Percentiles rank a stretch among this genome's conserved stretches.
Evolutionary conservation across 2,797 vertebrate genomes (phyloP).

Genomic region (Otolemur crassicaudatus): DNA sequence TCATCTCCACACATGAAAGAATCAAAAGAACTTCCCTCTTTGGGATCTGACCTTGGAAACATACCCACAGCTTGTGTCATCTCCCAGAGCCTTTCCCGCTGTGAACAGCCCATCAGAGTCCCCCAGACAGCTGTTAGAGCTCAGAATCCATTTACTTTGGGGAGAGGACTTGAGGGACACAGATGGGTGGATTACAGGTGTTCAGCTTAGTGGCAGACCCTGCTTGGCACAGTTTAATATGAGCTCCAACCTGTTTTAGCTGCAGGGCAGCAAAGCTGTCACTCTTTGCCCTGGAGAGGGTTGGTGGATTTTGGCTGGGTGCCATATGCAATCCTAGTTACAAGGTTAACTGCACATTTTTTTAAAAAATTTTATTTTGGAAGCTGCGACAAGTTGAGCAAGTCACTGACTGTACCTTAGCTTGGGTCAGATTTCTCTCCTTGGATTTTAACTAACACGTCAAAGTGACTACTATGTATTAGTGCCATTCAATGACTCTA

Average conservation of each 20-base stretch:
- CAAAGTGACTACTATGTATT: background rate
- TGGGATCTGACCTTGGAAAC: conserved; percentile 80
- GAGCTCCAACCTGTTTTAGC: conserved; percentile 78
- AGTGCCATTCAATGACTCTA: background rate
- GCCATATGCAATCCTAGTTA: conserved; percentile 73
- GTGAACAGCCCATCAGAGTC: conserved; percentile 74
- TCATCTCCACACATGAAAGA: conserved; percentile 57
- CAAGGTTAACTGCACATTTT: conserved; percentile 79
- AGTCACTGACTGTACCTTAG: conserved; percentile 54
- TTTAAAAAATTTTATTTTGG: conserved; percentile 2
- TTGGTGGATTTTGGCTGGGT: conserved; percentile 77
- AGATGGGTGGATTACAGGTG: conserved; percentile 85
- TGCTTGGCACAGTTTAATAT: conserved; percentile 80
- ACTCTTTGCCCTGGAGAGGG: conserved; percentile 79
- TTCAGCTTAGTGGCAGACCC: conserved; percentile 82
- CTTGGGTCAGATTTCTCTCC: conserved; percentile 48
- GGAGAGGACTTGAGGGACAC: conserved; percentile 82
- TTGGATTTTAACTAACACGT: conserved; percentile 51
- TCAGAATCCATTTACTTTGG: conserved; percentile 83
- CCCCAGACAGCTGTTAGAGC: conserved; percentile 83
- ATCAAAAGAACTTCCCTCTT: conserved; percentile 61
- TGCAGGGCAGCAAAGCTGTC: conserved; percentile 80
- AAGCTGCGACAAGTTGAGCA: conserved; percentile 68
- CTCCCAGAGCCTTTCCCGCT: conserved; percentile 70
- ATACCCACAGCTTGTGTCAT: conserved; percentile 60